These are phyloP conservation scores for Catotricha subobsoleta DNA, from an alignment of 2,888 invertebrate genomes.

Conservation along the genomic window DNA sequence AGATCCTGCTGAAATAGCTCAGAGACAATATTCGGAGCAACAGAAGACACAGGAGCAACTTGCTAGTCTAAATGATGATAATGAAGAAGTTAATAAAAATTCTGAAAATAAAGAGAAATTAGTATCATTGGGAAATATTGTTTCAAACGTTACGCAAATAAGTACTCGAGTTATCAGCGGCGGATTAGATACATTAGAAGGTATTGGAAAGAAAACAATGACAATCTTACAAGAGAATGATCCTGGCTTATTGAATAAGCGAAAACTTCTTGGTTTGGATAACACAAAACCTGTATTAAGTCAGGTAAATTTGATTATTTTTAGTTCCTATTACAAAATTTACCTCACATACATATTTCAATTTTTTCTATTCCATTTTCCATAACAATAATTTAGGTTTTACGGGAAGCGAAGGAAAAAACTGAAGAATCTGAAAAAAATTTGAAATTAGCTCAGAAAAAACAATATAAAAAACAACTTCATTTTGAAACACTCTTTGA, in stretches of 20 bases:
- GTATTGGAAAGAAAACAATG: slow-evolving; percentile 84
- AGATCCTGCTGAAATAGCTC: slow-evolving; percentile 59
- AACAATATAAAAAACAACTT: slow-evolving; percentile 30
- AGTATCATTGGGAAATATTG: slow-evolving; percentile 12
- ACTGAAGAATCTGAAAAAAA: slow-evolving; percentile 32
- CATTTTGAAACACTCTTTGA: slow-evolving; percentile 71
- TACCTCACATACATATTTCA: no score
- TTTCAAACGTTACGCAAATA: slow-evolving; percentile 20
- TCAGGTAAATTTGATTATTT: slow-evolving; percentile 16
- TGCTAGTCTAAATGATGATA: slow-evolving; percentile 5
- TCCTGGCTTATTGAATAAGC: slow-evolving; percentile 59
- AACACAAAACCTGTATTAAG: slow-evolving; percentile 22
- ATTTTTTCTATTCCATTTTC: slow-evolving; percentile 13
- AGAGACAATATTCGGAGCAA: slow-evolving; percentile 16
- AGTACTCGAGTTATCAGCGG: slow-evolving; percentile 58
- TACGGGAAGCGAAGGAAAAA: slow-evolving; percentile 50
- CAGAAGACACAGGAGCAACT: slow-evolving; percentile 15
- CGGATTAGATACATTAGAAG: slow-evolving; percentile 75
- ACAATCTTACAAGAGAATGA: slow-evolving; percentile 83
- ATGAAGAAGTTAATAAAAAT: slow-evolving; percentile 5
- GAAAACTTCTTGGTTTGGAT: slow-evolving; percentile 31
- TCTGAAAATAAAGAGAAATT: slow-evolving; percentile 6
- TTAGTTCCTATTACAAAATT: no score
- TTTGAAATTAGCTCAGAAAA: slow-evolving; percentile 19
- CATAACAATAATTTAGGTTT: slow-evolving; percentile 31